Percentiles rank a stretch among this genome's conserved stretches.
phyloP scores from a whole-genome alignment of 2,113 vertebrate species.

The Trichomycterus rosablanca region DNA sequence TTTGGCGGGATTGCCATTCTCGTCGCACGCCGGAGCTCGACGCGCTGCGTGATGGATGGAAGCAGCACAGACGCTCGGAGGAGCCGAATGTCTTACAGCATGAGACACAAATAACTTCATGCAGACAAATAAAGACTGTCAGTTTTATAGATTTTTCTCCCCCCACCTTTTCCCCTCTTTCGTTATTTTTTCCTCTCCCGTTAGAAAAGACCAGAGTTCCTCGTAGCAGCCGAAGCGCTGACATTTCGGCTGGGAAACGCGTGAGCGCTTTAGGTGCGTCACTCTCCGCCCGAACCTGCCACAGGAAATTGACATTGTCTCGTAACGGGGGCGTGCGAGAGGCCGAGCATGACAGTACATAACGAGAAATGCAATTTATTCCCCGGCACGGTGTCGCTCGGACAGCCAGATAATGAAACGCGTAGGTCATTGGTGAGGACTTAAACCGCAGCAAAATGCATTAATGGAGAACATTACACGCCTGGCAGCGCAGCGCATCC shows the following conservation, averaged over 20 bases:
- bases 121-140: constrained; percentile 77
- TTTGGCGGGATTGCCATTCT: constrained; percentile 69
- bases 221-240: constrained; percentile 16
- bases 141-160: constrained; percentile 70
- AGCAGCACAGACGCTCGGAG: constrained; percentile 61
- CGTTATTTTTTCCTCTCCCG: constrained; percentile 16
- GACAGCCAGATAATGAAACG: constrained; percentile 99
- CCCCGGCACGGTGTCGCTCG: constrained; percentile 86
- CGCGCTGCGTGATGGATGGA: constrained; percentile 67
- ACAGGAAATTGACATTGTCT: constrained; percentile 61
- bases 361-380: constrained; percentile 99
- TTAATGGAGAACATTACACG: constrained; percentile 92
- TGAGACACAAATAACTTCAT: constrained; percentile 74
- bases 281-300: constrained; percentile 48
- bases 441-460: constrained; percentile 95
- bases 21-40: constrained; percentile 51
- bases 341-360: constrained; percentile 74
- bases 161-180: constrained; percentile 6
- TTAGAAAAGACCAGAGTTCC: constrained; percentile 8
- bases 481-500: constrained; percentile 78
- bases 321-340: constrained; percentile 52
- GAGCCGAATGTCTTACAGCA: constrained; percentile 66
- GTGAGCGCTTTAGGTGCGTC: constrained; percentile 48
- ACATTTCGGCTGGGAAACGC: constrained; percentile 45
- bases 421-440: constrained; percentile 96